Percentiles rank a stretch among this genome's conserved stretches.
phyloP scores from a whole-genome alignment of 2,797 vertebrate genomes.

The Rhynchotus rufescens region DNA sequence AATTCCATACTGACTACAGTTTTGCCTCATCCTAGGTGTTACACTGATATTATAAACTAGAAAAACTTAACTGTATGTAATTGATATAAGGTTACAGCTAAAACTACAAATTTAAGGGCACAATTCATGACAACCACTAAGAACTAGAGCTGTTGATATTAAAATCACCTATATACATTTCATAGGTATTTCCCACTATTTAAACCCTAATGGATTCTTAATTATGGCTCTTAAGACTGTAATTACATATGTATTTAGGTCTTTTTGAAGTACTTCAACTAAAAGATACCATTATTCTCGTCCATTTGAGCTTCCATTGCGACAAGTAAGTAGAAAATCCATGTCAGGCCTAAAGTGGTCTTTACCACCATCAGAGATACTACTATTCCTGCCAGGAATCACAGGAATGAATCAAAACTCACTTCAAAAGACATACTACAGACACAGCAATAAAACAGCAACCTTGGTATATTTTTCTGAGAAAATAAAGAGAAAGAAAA shows the following conservation, averaged over 20 bases:
- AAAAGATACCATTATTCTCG: neutral
- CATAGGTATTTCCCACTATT: neutral
- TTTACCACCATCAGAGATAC: neutral
- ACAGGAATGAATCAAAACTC: neutral
- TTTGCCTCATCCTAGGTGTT: neutral
- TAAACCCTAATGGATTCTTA: neutral
- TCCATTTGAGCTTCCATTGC: neutral
- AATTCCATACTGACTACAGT: neutral
- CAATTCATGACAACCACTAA: neutral
- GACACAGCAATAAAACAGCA: neutral
- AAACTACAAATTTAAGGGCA: too few relatives aligned
- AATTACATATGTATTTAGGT: neutral
- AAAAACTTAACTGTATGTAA: too few relatives aligned
- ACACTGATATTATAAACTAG: neutral
- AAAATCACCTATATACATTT: neutral
- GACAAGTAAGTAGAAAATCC: neutral
- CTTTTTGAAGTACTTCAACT: neutral
- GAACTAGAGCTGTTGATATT: neutral
- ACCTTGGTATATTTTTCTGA: neutral
- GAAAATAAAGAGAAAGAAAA: neutral
- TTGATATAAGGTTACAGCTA: too few relatives aligned
- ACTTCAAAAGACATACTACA: neutral
- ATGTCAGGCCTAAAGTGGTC: neutral
- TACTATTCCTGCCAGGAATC: neutral
- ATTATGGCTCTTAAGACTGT: neutral